Evolutionary conservation across 2,888 invertebrate genomes (phyloP).

Genomic region (Drosophila borborema): DNA sequence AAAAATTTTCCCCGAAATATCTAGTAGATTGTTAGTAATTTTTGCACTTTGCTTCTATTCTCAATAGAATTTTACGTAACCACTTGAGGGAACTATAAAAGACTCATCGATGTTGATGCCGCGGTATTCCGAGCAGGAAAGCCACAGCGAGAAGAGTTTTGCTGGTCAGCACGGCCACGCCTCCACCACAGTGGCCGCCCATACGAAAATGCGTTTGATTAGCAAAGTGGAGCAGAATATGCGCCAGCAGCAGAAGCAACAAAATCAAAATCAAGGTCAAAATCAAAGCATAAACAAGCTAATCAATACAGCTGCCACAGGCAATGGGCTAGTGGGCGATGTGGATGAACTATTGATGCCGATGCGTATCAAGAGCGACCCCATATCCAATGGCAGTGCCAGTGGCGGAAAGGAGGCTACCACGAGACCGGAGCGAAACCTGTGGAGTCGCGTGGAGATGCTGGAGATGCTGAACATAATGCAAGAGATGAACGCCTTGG

Average conservation of each 20-base stretch:
- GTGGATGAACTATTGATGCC: slow-evolving; percentile 79
- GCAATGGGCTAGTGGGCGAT: slow-evolving; percentile 72
- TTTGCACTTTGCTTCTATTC: background rate
- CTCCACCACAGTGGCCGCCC: slow-evolving; percentile 68
- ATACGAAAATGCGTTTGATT: slow-evolving; percentile 73
- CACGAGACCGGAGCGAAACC: slow-evolving; percentile 82
- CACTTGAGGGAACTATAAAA: slow-evolving; percentile 1
- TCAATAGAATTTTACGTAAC: slow-evolving; percentile 42
- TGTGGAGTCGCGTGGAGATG: slow-evolving; percentile 84
- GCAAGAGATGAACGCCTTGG: slow-evolving; percentile 80
- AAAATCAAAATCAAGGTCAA: slow-evolving; percentile 16
- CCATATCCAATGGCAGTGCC: slow-evolving; percentile 14
- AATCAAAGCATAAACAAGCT: slow-evolving; percentile 65
- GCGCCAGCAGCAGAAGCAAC: slow-evolving; percentile 49
- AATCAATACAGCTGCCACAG: slow-evolving; percentile 69
- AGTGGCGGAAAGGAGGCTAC: slow-evolving; percentile 35
- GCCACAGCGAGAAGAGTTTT: slow-evolving; percentile 51
- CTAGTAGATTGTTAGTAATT: background rate
- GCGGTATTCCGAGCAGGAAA: slow-evolving; percentile 56
- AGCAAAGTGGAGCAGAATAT: slow-evolving; percentile 76
- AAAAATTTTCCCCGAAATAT: background rate
- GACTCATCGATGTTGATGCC: slow-evolving; percentile 74
- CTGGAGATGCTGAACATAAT: slow-evolving; percentile 83
- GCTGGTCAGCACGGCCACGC: slow-evolving; percentile 35
- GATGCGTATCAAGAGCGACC: slow-evolving; percentile 53